These are phyloP conservation scores for Oophaga sylvatica DNA, from an alignment of 2,797 vertebrate genomes.

Conservation along the genomic window DNA sequence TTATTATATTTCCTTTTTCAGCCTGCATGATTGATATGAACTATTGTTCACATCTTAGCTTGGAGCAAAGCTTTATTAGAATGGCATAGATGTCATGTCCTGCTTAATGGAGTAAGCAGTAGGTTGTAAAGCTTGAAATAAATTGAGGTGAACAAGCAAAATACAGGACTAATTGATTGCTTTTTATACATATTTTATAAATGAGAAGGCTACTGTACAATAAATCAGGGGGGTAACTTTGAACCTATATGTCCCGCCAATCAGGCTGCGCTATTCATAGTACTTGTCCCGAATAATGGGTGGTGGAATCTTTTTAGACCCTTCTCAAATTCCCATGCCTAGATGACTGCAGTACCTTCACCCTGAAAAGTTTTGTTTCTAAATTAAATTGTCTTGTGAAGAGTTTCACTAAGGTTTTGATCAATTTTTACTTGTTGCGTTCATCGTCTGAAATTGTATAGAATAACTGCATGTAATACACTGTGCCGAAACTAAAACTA, in stretches of 20 bases:
- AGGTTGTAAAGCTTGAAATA: constrained; percentile 12
- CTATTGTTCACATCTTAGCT: constrained; percentile 7
- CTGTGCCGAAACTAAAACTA: background rate
- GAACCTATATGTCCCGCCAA: background rate
- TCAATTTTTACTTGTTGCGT: background rate
- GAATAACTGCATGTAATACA: background rate
- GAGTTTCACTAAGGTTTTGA: background rate
- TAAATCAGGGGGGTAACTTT: background rate
- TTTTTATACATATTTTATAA: constrained; percentile 4
- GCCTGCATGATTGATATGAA: constrained; percentile 17
- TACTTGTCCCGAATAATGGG: background rate
- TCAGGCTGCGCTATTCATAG: background rate
- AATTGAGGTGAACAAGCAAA: background rate
- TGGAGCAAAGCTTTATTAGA: constrained; percentile 14
- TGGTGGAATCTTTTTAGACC: background rate
- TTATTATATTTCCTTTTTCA: constrained; percentile 25
- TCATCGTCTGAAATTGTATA: background rate
- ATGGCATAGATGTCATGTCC: constrained; percentile 8
- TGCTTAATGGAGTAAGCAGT: background rate
- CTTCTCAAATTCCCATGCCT: background rate
- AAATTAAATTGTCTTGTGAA: background rate
- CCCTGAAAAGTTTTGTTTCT: background rate
- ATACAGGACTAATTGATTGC: constrained; percentile 12
- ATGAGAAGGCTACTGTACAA: background rate
- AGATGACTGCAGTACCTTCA: background rate